Percentiles rank a stretch among this genome's conserved stretches.
phyloP scores from a whole-genome alignment of 2,888 invertebrate genomes.

The Julus scandinavius region DNA sequence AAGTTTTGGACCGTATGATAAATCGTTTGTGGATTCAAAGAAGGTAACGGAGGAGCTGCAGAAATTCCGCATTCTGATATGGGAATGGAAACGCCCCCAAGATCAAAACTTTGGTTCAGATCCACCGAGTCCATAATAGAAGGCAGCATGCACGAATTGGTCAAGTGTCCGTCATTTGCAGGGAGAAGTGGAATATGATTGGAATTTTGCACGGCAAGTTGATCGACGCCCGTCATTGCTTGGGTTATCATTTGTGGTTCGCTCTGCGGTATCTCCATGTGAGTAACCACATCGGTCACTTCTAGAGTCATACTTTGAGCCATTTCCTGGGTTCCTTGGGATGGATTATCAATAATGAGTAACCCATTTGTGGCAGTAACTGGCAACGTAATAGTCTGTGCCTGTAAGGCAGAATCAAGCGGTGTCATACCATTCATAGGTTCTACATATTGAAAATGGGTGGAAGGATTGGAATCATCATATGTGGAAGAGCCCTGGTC shows the following conservation, averaged over 20 bases:
- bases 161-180: neutral
- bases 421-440: neutral
- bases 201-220: conserved; percentile 13
- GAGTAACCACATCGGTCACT: conserved; percentile 34
- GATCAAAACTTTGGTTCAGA: conserved; percentile 6
- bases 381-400: neutral
- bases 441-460: neutral
- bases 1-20: conserved; percentile 33
- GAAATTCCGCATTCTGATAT: neutral
- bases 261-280: neutral
- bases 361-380: neutral
- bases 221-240: neutral
- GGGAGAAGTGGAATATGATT: neutral
- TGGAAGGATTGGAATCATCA: conserved; percentile 49
- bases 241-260: neutral
- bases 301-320: conserved; percentile 45
- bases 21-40: neutral
- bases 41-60: conserved; percentile 42
- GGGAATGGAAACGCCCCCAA: conserved; percentile 18
- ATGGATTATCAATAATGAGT: conserved; percentile 43
- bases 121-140: neutral
- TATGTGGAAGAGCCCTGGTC: neutral
- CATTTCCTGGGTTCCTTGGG: neutral
- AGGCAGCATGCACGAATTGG: conserved; percentile 6
- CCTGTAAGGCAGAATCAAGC: neutral